Evolutionary conservation across 2,888 invertebrate genomes (phyloP), one percentile per base, ranked within the genome.

Genomic region (Labia minor): DNA sequence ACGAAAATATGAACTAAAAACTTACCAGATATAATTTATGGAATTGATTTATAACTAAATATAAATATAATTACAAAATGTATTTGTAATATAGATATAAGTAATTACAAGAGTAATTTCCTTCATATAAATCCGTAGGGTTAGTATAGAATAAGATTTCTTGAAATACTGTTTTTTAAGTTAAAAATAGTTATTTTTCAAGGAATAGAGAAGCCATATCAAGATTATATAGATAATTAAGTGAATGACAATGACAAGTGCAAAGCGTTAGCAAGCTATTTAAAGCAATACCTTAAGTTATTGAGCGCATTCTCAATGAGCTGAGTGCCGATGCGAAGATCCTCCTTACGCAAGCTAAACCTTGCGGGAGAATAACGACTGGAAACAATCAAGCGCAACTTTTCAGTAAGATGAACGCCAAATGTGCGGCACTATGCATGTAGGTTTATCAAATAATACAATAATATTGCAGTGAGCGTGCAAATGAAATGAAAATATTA

Each of bases 281-380:
- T 20, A 37, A 14, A 61, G 65, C 79, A 85, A 84, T 83, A 89
- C 89, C 89, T 89, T 81, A 89, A 85, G 77, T 85, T 88, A 72
- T 81, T 84, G 74, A 85, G 79, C 71, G 81, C 81, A 80, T 85
- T 88, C 81, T 89, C 89, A 80, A 90, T 85, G 77, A 89, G 83
- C 77, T 87, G 87, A 77, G 88, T 86, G 67, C 87, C 85, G 76
- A 87, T 82, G 82, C 87, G 88, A 81, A 89, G 85, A 78, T 89
- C 88, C 74, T 86, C 85, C 82, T 89, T 90, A 79, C 88, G 86
- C 79, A 90, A 85, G 77, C 89, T 89, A 79, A 90, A 83, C 79
- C 90, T 83, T 81, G 85, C 87, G 75, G 90, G 88, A 81, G 89
- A 89, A 84, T 88, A 89, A 81, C 90, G 90, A 85, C 90, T 90